Evolutionary conservation across 37 sponge, comb jelly and placozoan species (phyloP), one percentile per base, ranked within the genome.

Genomic region (Ianthella basta): DNA sequence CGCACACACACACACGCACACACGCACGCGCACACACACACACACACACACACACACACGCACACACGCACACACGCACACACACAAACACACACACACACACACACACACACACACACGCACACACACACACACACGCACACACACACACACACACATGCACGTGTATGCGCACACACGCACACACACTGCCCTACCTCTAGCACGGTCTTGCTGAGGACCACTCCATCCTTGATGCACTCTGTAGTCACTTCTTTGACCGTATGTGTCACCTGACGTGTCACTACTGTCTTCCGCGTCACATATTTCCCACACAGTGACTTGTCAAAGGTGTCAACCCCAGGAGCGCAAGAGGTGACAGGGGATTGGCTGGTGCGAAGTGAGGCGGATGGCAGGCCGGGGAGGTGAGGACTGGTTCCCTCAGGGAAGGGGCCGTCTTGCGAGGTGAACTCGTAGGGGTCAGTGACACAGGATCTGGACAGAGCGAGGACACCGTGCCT

Each of bases 141-240:
- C 50, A 44, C 50, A 44, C 50, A 44, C 50, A 44, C 50, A 44
- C 50, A 44, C 50, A 44, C 19, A 18, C 32, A 69, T 30, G 27
- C 33, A 69, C 29, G 6, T 2, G 1, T 6, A n/a, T 33, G 6
- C 70, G 1, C 70, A 69, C 33, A 69, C 27, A 32, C 70, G 27
- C 27, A 61, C 27, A 69, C 70, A 69, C 27, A n/a, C 70, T 29
- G 15, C 10, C 70, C 27, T 33, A 69, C 70, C 70, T 32, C 70
- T 30, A 27, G 33, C 70, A 34, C 15, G 18, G 29, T 69, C 33
- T 30, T 69, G 32, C 34, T 35, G 1, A 69, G 35, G 10, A 69
- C 70, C 29, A 69, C 70, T 6, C 70, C 70, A 6, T 69, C 70
- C 33, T 69, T n/a, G 18, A 69, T 35, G 34, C 29, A 69, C 70